Evolutionary conservation across 2,888 invertebrate species (phyloP), one percentile per base, ranked within the genome.

Genomic region (Petrolisthes cinctipes): DNA sequence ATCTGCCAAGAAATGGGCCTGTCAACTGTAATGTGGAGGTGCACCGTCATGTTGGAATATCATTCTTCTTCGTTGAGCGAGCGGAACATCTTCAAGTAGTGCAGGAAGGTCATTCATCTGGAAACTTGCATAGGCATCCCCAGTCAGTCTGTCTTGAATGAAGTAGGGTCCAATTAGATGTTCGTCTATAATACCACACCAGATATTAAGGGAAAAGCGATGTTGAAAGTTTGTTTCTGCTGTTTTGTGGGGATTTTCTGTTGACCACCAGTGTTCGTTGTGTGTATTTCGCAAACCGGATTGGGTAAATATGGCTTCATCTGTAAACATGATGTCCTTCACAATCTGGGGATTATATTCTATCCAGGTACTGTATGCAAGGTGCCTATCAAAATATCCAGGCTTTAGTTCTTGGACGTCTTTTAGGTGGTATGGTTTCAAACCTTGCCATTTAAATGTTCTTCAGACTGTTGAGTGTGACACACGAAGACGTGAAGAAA

Each of bases 401-500:
- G 61, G 61, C 61, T 61, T 61, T 6, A 61, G 14, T 9, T 61
- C 6, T 6, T 61, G 61, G 14, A 61, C 61, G 14, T 61, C 14
- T 61, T 61, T 6, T 61, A 61, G 14, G 14, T 61, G 6, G 14
- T 61, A 61, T 61, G 61, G 61, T 61, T 61, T 14, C n/a, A n/a
- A n/a, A n/a, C n/a, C n/a, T n/a, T n/a, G n/a, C n/a, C n/a, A n/a
- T n/a, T n/a, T n/a, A n/a, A n/a, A n/a, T n/a, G n/a, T n/a, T n/a
- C n/a, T n/a, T n/a, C n/a, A n/a, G n/a, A n/a, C n/a, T n/a, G n/a
- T n/a, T n/a, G n/a, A n/a, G n/a, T n/a, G n/a, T n/a, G n/a, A n/a
- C n/a, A n/a, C n/a, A n/a, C n/a, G n/a, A 61, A 61, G 61, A 61
- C 61, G 61, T 61, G 61, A 61, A 14, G 61, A 73, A 73, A 73